Conservation (phyloP, 1,140 invertebrate genomes). For the Drosophila pectinifera region DNA sequence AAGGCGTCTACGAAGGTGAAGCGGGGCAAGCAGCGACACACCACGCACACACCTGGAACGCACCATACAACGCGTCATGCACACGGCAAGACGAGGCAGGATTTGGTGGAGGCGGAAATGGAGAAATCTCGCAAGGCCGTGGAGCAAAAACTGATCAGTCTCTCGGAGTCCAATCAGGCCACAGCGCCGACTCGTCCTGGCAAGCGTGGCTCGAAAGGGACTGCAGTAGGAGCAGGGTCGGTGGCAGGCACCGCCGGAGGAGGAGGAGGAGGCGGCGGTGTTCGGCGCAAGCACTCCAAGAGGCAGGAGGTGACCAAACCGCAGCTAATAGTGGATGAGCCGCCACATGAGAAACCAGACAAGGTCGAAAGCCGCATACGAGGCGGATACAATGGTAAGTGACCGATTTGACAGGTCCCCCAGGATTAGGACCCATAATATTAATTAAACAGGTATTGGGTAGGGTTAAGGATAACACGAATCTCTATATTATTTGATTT, state of each 20-base stretch:
- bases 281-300: conserved; percentile 13
- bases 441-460: too few relatives aligned
- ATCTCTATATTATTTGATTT: background rate
- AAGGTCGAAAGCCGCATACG: background rate
- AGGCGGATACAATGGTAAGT: conserved; percentile 13
- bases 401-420: background rate
- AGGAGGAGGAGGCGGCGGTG: background rate
- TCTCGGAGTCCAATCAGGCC: conserved; percentile 36
- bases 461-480: background rate
- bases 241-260: background rate
- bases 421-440: too few relatives aligned
- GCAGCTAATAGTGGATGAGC: background rate
- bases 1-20: conserved; percentile 15
- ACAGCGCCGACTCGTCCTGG: background rate
- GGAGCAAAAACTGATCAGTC: conserved; percentile 46
- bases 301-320: background rate
- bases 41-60: background rate
- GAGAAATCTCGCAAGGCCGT: conserved; percentile 38
- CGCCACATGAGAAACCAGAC: conserved; percentile 5
- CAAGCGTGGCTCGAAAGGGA: background rate
- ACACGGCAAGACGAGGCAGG: background rate
- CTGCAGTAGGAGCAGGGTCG: background rate
- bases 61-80: conserved; percentile 26
- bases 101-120: conserved; percentile 15
- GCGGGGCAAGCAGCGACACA: conserved; percentile 11